phyloP scores from a whole-genome alignment of 2,888 invertebrate genomes.

The Plebejus melissa region DNA sequence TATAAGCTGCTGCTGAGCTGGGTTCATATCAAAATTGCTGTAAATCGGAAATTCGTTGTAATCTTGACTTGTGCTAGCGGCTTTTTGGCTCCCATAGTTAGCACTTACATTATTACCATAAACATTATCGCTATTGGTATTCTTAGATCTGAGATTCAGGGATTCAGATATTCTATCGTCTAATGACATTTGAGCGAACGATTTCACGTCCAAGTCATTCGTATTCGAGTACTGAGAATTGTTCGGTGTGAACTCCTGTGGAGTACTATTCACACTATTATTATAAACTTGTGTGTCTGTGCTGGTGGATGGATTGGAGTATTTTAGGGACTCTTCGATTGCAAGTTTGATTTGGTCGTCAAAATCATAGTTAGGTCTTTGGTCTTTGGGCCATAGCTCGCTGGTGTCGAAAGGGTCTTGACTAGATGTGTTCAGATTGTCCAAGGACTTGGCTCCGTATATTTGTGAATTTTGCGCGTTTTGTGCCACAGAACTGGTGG shows the following conservation, averaged over 20 bases:
- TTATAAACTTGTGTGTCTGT: constrained; percentile 47
- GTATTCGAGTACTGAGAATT: constrained; percentile 44
- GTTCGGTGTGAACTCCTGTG: constrained; percentile 47
- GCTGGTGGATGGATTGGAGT: constrained; percentile 46
- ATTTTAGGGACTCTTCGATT: constrained; percentile 56
- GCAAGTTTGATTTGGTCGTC: constrained; percentile 39
- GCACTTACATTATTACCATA: constrained; percentile 53
- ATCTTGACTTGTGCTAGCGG: constrained; percentile 36
- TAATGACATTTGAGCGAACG: constrained; percentile 61
- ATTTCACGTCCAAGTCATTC: constrained; percentile 45
- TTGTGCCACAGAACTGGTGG: constrained; percentile 46
- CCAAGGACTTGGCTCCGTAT: constrained; percentile 66
- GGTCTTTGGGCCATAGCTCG: constrained; percentile 53
- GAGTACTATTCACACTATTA: constrained; percentile 46
- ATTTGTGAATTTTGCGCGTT: constrained; percentile 44
- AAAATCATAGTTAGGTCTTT: constrained; percentile 45
- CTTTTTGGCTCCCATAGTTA: constrained; percentile 27
- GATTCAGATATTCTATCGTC: constrained; percentile 73
- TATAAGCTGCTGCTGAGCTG: constrained; percentile 59
- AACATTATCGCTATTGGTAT: constrained; percentile 57
- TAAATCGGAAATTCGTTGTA: constrained; percentile 59
- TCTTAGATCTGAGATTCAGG: constrained; percentile 67
- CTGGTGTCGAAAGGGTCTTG: constrained; percentile 64
- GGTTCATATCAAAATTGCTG: constrained; percentile 58
- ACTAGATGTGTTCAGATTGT: constrained; percentile 50